Conservation (phyloP, 2,797 vertebrate species). For the Alcedo atthis region DNA sequence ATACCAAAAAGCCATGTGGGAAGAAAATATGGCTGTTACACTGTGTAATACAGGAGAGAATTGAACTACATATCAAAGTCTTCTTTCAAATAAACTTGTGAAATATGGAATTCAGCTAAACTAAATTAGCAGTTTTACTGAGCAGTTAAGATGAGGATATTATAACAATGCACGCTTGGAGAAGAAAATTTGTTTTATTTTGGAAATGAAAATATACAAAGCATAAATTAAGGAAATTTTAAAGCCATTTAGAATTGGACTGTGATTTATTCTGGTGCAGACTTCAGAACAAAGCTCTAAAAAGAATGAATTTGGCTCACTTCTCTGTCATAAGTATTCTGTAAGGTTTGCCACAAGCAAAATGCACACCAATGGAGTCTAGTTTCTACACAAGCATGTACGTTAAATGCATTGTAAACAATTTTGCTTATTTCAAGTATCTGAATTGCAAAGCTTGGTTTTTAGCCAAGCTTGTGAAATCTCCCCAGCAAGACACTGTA, state of each 20-base stretch:
- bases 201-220: background rate
- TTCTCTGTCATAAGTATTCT: background rate
- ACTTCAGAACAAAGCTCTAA: background rate
- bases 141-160: background rate
- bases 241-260: background rate
- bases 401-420: background rate
- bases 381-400: background rate
- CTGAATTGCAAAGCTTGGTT: background rate
- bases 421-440: background rate
- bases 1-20: background rate
- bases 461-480: background rate
- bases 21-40: background rate
- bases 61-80: background rate
- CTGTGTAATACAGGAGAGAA: background rate
- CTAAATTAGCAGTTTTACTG: background rate
- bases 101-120: background rate
- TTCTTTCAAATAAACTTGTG: background rate
- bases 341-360: background rate
- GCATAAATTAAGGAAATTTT: background rate
- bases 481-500: background rate
- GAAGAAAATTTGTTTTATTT: background rate
- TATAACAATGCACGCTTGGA: background rate
- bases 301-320: conserved; percentile 20
- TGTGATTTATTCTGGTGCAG: background rate
- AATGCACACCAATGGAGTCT: background rate